Evolutionary conservation across 2,113 vertebrate genomes (phyloP), one percentile per base, ranked within the genome.

Genomic region (Polyodon spathula): DNA sequence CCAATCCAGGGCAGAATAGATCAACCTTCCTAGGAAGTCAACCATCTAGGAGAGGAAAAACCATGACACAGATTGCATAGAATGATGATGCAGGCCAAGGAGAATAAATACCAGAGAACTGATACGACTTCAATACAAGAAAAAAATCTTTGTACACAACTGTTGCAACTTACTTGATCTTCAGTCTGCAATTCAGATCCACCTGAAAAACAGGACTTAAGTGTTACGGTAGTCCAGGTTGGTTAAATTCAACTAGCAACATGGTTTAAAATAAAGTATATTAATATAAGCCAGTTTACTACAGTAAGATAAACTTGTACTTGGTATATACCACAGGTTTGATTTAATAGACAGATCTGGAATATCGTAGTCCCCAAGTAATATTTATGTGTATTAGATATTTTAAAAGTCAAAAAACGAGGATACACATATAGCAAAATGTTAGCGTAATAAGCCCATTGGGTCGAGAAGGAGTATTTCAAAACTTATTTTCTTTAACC

Each of bases 1-100:
- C 86, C 86, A 89, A 63, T 89, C 85, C 68, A 89, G 73, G 54
- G 81, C 82, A 54, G 76, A 71, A 66, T 87, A 89, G 60, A 89
- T 72, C 6, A 76, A 66, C 57, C 75, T 16, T 59, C 82, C 86
- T 48, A 89, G 54, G 37, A 63, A 62, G 56, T 85, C 78, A 37
- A 81, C 57, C n/a, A 82, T 56, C 86, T 88, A 58, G 44, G n/a
- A 68, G 56, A 6, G 11, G 11, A 27, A 8, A 62, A 37, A n/a
- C 12, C 14, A 11, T 14, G 14, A 8, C 8, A 53, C 37, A 39
- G 50, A 10, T 38, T 16, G 8, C 54, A n/a, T 4, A 8, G 50
- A 12, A 46, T 37, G 52, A 15, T 15, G 11, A 15, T 8, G 6
- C 8, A 53, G 37, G 44, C 40, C 11, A 44, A 15, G 8, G 50